Conservation (phyloP, 2,888 invertebrate genomes). For the Autographa gamma region DNA sequence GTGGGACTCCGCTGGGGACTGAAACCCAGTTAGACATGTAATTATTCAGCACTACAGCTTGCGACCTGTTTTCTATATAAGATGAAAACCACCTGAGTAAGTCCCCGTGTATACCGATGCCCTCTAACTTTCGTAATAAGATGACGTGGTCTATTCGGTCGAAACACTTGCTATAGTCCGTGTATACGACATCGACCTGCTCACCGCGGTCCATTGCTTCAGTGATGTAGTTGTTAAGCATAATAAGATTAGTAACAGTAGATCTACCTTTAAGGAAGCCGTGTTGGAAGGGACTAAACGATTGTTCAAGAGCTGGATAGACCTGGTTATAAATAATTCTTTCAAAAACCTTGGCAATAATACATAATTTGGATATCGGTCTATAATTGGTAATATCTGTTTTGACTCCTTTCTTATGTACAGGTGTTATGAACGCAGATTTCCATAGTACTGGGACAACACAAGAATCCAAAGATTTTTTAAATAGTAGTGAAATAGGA, state of each 20-base stretch:
- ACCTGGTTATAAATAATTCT: neutral
- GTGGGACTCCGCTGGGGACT: neutral
- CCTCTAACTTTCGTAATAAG: too few relatives aligned
- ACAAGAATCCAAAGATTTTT: neutral
- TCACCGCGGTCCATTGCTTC: too few relatives aligned
- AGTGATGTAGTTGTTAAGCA: too few relatives aligned
- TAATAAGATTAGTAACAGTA: neutral
- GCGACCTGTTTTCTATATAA: too few relatives aligned
- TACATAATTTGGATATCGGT: slow-evolving; percentile 2
- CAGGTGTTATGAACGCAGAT: neutral
- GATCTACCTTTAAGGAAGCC: neutral
- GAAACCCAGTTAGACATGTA: too few relatives aligned
- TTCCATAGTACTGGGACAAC: neutral
- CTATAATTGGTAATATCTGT: neutral
- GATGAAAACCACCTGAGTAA: too few relatives aligned
- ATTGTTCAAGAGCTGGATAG: neutral
- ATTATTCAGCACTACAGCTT: too few relatives aligned
- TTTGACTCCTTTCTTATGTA: too few relatives aligned
- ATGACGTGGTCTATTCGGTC: too few relatives aligned
- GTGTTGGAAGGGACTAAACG: neutral
- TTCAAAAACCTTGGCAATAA: neutral
- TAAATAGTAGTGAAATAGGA: neutral
- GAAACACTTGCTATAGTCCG: too few relatives aligned
- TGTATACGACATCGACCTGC: too few relatives aligned
- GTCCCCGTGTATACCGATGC: too few relatives aligned